Evolutionary conservation across 2,797 vertebrate species (phyloP).

Genomic region (Danio choprae): DNA sequence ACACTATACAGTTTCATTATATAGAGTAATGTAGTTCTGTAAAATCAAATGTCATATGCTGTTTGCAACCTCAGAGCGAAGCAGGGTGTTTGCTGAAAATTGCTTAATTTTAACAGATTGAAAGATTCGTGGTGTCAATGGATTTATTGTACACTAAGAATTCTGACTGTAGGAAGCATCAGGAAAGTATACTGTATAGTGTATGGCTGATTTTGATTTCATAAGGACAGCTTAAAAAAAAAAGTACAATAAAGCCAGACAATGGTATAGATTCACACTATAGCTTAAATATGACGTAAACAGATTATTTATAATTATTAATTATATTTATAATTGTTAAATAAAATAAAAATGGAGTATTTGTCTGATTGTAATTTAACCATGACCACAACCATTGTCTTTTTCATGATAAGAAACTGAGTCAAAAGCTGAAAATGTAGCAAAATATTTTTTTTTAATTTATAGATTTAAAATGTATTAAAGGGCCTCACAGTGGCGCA

Average conservation of each 20-base stretch:
- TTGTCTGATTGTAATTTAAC: not conserved
- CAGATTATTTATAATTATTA: not conserved
- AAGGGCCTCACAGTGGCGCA: too few species aligned
- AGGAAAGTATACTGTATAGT: not conserved
- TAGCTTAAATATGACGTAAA: not conserved
- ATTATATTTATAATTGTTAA: too few species aligned
- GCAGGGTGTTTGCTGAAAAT: not conserved
- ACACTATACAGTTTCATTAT: not conserved
- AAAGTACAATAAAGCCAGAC: not conserved
- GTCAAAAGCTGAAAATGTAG: not conserved
- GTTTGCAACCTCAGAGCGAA: not conserved
- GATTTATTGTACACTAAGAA: not conserved
- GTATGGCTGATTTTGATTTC: not conserved
- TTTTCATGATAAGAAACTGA: not conserved
- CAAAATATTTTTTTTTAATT: too few species aligned
- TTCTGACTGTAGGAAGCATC: not conserved
- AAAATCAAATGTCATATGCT: not conserved
- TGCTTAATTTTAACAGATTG: too few species aligned
- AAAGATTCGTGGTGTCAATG: too few species aligned
- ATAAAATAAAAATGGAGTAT: not conserved
- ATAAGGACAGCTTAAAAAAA: not conserved
- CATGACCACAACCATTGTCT: not conserved
- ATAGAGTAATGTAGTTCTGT: too few species aligned
- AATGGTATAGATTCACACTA: not conserved
- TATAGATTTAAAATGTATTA: too few species aligned